Evolutionary conservation across 2,797 vertebrate species (phyloP).

Genomic region (Pseudopleuronectes americanus): DNA sequence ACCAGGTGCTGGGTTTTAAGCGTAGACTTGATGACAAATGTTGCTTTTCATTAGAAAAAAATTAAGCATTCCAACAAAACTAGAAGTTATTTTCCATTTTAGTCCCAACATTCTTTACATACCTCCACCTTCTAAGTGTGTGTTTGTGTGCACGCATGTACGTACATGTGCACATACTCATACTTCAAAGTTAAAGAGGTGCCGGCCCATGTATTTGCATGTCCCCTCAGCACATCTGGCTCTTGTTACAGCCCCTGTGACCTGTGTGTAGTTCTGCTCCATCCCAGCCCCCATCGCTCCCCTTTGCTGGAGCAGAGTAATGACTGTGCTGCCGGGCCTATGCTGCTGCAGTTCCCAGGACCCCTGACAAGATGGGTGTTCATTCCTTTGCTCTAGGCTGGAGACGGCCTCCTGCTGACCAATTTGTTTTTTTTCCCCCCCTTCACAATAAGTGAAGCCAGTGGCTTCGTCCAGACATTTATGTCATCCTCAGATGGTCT

Average conservation of each 20-base stretch:
- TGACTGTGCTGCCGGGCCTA: slow-evolving; percentile 60
- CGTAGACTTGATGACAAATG: not conserved
- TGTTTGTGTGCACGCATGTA: not conserved
- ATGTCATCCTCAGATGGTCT: slow-evolving; percentile 44
- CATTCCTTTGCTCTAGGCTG: slow-evolving; percentile 56
- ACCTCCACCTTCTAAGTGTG: slow-evolving; percentile 23
- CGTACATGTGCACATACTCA: slow-evolving; percentile 7
- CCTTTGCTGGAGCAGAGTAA: slow-evolving; percentile 69
- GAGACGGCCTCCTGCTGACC: slow-evolving; percentile 61
- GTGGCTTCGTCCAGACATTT: slow-evolving; percentile 36
- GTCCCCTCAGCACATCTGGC: slow-evolving; percentile 83
- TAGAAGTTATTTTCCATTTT: slow-evolving; percentile 32
- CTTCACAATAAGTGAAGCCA: slow-evolving; percentile 38
- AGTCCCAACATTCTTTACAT: slow-evolving; percentile 67
- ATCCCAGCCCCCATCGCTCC: slow-evolving; percentile 65
- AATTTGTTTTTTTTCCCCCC: slow-evolving; percentile 25
- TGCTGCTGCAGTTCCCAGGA: slow-evolving; percentile 68
- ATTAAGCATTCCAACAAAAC: slow-evolving; percentile 6
- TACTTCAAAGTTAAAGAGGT: slow-evolving; percentile 53
- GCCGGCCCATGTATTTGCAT: slow-evolving; percentile 62
- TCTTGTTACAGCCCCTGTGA: slow-evolving; percentile 80
- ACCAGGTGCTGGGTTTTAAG: too few relatives aligned
- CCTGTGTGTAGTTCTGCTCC: slow-evolving; percentile 72
- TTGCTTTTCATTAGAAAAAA: not conserved
- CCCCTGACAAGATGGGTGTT: slow-evolving; percentile 65